These are phyloP conservation scores for Psammodynastes pulverulentus DNA, from an alignment of 2,113 vertebrate species.

Conservation along the genomic window DNA sequence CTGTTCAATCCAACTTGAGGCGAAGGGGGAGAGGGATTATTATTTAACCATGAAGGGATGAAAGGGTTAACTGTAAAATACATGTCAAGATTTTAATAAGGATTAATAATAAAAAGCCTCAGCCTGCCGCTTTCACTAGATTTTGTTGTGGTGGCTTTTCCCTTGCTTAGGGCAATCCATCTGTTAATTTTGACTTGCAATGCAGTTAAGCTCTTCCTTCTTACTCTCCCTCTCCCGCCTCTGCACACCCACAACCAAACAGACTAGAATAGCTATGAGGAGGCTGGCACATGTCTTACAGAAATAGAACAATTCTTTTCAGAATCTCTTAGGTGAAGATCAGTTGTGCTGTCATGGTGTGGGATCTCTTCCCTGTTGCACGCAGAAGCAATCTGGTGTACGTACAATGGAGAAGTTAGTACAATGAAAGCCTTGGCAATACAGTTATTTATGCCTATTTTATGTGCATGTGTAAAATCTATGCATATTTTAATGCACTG, in stretches of 20 bases:
- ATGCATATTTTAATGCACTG: slow-evolving; percentile 19
- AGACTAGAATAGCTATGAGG: slow-evolving; percentile 38
- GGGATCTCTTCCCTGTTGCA: slow-evolving; percentile 3
- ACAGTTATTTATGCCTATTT: slow-evolving; percentile 45
- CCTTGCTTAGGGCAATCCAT: slow-evolving; percentile 75
- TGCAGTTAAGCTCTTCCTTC: slow-evolving; percentile 27
- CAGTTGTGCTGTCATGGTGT: not conserved
- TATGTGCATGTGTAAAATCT: slow-evolving; percentile 30
- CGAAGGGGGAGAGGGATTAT: not conserved
- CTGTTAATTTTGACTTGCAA: slow-evolving; percentile 67
- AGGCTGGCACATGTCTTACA: not conserved
- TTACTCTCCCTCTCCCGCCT: not conserved
- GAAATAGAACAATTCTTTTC: slow-evolving; percentile 32
- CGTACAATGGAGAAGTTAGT: slow-evolving; percentile 18
- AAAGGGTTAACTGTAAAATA: slow-evolving; percentile 65
- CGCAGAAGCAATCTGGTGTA: slow-evolving; percentile 20
- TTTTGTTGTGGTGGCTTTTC: slow-evolving; percentile 64
- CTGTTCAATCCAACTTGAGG: slow-evolving; percentile 14
- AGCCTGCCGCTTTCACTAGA: slow-evolving; percentile 60
- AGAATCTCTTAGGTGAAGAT: slow-evolving; percentile 6
- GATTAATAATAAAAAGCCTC: slow-evolving; percentile 69
- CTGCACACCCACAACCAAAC: not conserved
- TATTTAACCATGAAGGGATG: slow-evolving; percentile 40
- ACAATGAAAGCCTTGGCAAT: slow-evolving; percentile 2
- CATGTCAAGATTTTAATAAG: slow-evolving; percentile 69